These are phyloP conservation scores for Odocoileus virginianus DNA, from an alignment of 2,113 vertebrate genomes.

Conservation along the genomic window DNA sequence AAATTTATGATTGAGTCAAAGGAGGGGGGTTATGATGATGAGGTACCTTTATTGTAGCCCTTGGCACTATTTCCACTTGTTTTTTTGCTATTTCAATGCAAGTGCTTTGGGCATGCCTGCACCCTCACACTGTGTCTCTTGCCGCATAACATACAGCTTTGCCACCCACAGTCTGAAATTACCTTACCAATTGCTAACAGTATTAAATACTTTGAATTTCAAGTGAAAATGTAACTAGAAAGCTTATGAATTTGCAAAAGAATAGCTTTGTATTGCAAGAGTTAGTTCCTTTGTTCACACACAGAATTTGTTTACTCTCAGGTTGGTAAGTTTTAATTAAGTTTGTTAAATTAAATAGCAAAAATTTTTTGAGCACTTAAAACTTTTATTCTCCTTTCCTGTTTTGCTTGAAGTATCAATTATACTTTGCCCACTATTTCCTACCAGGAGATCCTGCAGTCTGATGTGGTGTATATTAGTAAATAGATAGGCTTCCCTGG, in stretches of 20 bases:
- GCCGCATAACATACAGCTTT: constrained; percentile 55
- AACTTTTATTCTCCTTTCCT: constrained; percentile 9
- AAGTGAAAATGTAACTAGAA: constrained; percentile 12
- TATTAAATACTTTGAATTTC: neutral
- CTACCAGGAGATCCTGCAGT: neutral
- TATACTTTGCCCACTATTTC: neutral
- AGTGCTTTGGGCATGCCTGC: constrained; percentile 77
- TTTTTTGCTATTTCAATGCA: constrained; percentile 64
- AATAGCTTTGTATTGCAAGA: neutral
- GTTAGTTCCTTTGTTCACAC: neutral
- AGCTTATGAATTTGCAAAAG: neutral
- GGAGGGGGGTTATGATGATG: constrained; percentile 97
- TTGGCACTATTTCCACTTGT: constrained; percentile 58
- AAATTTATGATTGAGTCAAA: constrained; percentile 95
- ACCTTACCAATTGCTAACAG: constrained; percentile 15
- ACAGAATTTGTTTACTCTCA: neutral
- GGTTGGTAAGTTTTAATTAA: neutral
- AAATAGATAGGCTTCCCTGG: neutral
- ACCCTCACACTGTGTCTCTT: constrained; percentile 59
- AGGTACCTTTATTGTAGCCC: constrained; percentile 86
- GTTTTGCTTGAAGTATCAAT: neutral
- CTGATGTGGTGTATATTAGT: neutral
- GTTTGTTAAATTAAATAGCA: neutral
- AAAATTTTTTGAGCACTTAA: neutral
- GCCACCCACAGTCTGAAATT: constrained; percentile 14